These are phyloP conservation scores for Andrena praecox DNA, from an alignment of 2,888 invertebrate genomes.

Conservation along the genomic window DNA sequence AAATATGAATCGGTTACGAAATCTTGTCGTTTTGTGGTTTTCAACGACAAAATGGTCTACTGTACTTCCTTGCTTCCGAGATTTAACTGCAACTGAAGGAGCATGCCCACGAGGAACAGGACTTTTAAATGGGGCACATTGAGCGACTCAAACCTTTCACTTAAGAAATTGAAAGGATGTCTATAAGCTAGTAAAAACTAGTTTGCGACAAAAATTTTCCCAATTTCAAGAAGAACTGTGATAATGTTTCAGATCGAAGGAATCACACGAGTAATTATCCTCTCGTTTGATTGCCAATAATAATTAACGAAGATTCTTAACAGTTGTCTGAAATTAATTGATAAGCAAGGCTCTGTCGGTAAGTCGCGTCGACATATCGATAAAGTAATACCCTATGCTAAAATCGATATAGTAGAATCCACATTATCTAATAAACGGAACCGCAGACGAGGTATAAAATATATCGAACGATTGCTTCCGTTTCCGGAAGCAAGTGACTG, in stretches of 20 bases:
- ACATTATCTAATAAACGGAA: background rate
- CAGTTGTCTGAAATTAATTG: too few species aligned
- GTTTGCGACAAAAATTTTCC: background rate
- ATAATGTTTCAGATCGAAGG: background rate
- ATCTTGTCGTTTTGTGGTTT: background rate
- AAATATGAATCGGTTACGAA: too few species aligned
- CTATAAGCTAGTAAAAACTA: background rate
- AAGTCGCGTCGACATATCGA: background rate
- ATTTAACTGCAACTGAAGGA: background rate
- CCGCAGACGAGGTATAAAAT: too few species aligned
- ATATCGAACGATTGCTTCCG: too few species aligned
- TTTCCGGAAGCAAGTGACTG: too few species aligned
- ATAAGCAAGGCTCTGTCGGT: too few species aligned
- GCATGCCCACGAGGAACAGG: background rate
- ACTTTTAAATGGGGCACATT: background rate
- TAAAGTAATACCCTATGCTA: slow-evolving; percentile 13
- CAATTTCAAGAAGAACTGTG: background rate
- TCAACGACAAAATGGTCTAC: background rate
- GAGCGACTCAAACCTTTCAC: background rate
- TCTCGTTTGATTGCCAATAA: background rate
- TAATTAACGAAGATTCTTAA: background rate
- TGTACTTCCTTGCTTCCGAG: background rate
- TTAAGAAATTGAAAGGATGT: background rate
- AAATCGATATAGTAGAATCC: background rate
- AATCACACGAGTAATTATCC: background rate